phyloP scores from a whole-genome alignment of 2,888 invertebrate genomes.

The Drosophila pseudotalamancana region DNA sequence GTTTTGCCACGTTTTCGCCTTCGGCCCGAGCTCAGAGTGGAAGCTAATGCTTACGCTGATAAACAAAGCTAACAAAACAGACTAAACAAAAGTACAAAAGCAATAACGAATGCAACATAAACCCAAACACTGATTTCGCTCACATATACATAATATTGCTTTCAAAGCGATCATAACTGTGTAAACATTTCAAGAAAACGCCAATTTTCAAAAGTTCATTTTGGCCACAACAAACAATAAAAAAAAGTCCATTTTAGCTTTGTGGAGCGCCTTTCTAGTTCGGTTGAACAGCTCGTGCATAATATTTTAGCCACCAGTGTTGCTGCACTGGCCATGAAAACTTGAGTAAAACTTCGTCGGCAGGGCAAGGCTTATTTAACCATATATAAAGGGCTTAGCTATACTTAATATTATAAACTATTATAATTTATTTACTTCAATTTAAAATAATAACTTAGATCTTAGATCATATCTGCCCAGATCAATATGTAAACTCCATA shows the following conservation, averaged over 20 bases:
- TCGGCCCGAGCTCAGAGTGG: constrained; percentile 17
- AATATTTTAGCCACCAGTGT: constrained; percentile 2
- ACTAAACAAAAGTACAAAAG: constrained; percentile 14
- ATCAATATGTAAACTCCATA: too few relatives aligned
- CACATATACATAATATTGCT: neutral
- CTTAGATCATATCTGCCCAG: too few relatives aligned
- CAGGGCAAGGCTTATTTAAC: neutral
- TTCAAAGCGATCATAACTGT: constrained; percentile 1
- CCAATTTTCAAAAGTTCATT: neutral
- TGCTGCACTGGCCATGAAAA: neutral
- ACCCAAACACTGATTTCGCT: neutral
- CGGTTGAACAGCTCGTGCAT: neutral
- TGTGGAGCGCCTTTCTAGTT: constrained; percentile 1
- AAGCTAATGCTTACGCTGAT: constrained; percentile 31
- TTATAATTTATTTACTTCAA: too few relatives aligned
- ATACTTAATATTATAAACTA: too few relatives aligned
- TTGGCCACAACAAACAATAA: neutral
- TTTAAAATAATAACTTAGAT: too few relatives aligned
- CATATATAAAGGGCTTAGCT: too few relatives aligned
- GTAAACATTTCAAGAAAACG: neutral
- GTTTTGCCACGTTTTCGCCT: constrained; percentile 63
- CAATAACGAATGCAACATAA: neutral
- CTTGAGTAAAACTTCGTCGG: neutral
- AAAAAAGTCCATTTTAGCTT: neutral
- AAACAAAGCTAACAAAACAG: constrained; percentile 27